Conservation (phyloP, 2,113 vertebrate species). For the Malurus elegans region DNA sequence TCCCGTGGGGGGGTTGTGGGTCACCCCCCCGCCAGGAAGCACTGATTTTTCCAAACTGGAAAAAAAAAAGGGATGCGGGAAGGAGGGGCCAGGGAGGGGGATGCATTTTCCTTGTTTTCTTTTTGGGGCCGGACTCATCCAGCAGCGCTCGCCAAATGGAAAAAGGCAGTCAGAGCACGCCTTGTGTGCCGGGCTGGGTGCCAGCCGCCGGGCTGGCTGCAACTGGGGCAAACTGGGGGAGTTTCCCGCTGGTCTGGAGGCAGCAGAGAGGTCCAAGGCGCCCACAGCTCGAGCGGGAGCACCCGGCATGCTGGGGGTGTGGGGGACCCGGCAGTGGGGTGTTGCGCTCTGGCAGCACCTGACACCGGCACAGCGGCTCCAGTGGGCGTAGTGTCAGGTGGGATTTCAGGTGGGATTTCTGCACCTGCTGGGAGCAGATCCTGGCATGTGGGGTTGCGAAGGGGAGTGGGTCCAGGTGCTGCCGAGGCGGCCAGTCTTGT, state of each 20-base stretch:
- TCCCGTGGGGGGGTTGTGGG: not conserved
- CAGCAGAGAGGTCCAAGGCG: not conserved
- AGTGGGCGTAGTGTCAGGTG: not conserved
- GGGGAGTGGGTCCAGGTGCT: not conserved
- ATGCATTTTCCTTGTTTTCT: slow-evolving; percentile 44
- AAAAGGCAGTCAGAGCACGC: slow-evolving; percentile 41
- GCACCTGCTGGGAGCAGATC: not conserved
- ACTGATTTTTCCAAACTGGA: slow-evolving; percentile 20
- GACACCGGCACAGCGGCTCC: rapidly evolving
- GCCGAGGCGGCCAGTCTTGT: not conserved
- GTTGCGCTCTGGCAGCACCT: not conserved
- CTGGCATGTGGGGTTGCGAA: rapidly evolving
- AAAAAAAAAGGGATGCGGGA: not conserved
- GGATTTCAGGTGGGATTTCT: not conserved
- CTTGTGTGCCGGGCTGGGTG: not conserved
- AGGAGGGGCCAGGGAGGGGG: not conserved
- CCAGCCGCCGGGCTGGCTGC: not conserved
- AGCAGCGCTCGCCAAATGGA: not conserved
- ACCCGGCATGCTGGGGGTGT: rapidly evolving
- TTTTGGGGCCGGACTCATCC: not conserved
- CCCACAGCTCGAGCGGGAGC: not conserved
- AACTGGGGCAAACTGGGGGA: slow-evolving; percentile 17
- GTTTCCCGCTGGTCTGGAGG: not conserved
- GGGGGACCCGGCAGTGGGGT: not conserved
- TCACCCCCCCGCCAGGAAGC: not conserved